These are phyloP conservation scores for Sebastes minor DNA, from an alignment of 2,797 vertebrate genomes.

Conservation along the genomic window DNA sequence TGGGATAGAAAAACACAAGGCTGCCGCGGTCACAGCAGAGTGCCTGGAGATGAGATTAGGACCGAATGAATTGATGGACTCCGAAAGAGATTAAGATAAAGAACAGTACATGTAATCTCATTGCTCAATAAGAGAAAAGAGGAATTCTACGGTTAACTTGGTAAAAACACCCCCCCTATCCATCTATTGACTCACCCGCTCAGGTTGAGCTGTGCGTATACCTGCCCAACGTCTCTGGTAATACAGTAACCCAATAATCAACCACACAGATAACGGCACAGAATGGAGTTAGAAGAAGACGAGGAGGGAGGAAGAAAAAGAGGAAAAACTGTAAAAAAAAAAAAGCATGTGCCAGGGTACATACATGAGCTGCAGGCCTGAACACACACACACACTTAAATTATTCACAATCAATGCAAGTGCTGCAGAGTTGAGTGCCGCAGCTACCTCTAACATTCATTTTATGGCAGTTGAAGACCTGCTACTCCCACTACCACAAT, in stretches of 20 bases:
- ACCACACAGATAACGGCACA: constrained; percentile 14
- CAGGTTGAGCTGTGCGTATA: constrained; percentile 8
- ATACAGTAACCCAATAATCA: constrained; percentile 49
- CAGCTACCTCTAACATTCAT: constrained; percentile 53
- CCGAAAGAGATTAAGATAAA: constrained; percentile 80
- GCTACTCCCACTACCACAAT: constrained; percentile 40
- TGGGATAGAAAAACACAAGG: constrained; percentile 48
- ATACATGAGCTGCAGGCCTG: constrained; percentile 18
- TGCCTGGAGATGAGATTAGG: constrained; percentile 77
- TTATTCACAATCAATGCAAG: constrained; percentile 70
- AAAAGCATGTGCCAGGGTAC: constrained; percentile 6
- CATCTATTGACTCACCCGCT: constrained; percentile 37
- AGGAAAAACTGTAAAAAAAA: neutral
- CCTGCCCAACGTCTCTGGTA: neutral
- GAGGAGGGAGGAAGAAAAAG: neutral
- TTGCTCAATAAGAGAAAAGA: constrained; percentile 76
- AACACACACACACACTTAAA: constrained; percentile 27
- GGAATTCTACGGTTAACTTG: constrained; percentile 63
- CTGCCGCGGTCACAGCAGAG: constrained; percentile 53
- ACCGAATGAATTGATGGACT: constrained; percentile 73
- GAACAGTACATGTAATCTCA: constrained; percentile 75
- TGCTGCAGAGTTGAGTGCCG: constrained; percentile 49
- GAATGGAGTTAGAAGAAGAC: neutral
- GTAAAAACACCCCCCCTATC: constrained; percentile 39
- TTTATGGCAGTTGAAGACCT: constrained; percentile 47